phyloP scores from a whole-genome alignment of 2,888 invertebrate species.

The Cataglyphis rosenhaueri region DNA sequence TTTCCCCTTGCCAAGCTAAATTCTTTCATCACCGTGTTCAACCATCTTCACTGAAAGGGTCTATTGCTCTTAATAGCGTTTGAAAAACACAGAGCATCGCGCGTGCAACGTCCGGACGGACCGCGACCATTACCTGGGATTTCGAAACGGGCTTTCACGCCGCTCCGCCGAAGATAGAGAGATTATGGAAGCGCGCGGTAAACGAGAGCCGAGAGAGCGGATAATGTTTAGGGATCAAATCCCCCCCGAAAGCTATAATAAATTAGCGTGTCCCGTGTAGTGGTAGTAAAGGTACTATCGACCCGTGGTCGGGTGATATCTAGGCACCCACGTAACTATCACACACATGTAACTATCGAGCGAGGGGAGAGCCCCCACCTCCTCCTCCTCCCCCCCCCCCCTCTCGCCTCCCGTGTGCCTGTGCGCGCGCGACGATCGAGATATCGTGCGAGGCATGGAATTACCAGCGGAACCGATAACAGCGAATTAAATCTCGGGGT shows the following conservation, averaged over 20 bases:
- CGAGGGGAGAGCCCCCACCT: background rate
- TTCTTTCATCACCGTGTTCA: conserved; percentile 38
- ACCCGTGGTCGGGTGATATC: conserved; percentile 35
- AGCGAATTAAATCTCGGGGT: conserved; percentile 54
- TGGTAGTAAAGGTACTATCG: conserved; percentile 41
- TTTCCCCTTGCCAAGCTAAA: background rate
- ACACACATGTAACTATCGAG: conserved; percentile 38
- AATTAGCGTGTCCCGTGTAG: conserved; percentile 42
- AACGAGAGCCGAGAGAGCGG: conserved; percentile 27
- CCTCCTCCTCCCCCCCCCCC: too few species aligned
- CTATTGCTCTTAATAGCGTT: conserved; percentile 56
- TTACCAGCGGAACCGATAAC: conserved; percentile 54
- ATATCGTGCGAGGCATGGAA: conserved; percentile 47
- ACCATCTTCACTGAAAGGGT: background rate
- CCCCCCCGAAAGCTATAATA: conserved; percentile 54
- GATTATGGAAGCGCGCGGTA: conserved; percentile 52
- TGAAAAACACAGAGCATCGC: conserved; percentile 47
- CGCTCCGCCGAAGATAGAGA: conserved; percentile 50
- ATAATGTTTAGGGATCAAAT: conserved; percentile 57
- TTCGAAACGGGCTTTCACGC: conserved; percentile 60
- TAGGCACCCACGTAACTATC: conserved; percentile 39
- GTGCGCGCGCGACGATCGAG: conserved; percentile 29
- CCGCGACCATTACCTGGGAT: conserved; percentile 60
- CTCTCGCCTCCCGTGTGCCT: background rate
- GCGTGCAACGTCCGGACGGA: conserved; percentile 36